Evolutionary conservation across 2,888 invertebrate genomes (phyloP), one percentile per base, ranked within the genome.

Genomic region (Lissonota sp.): DNA sequence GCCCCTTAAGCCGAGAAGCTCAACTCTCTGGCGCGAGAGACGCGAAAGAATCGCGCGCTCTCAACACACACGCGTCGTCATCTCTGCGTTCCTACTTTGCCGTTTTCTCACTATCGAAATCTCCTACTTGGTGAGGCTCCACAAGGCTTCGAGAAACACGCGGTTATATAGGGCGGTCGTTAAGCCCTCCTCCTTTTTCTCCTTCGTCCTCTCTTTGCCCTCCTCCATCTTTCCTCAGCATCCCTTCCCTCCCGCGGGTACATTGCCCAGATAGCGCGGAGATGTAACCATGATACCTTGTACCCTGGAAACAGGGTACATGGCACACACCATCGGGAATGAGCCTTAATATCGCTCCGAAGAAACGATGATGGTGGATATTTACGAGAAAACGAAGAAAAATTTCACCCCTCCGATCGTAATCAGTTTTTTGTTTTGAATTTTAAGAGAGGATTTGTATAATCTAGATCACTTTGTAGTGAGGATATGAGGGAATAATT

Each of bases 121-220:
- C 79, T 81, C 81, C 79, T 73, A 63, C 77, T 70, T 64, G 26
- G 74, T 57, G 79, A 73, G 75, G 75, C 75, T 66, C 75, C 82
- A 79, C 79, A n/a, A n/a, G 79, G 78, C 67, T 42, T 12, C 73
- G 51, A 66, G 26, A 26, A 26, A 26, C 26, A 71, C 63, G 77
- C 26, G 26, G 26, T 26, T 82, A 84, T 84, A 80, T 84, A 79
- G 84, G 84, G 75, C 80, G 82, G 79, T 83, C 80, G 84, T 83
- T 84, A 79, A 80, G 83, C 42, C 42, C 77, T 40, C 80, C 74
- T 63, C 74, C 70, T 44, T 53, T n/a, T 51, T 12, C 7, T 37
- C 40, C 7, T 58, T 58, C 42, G 62, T 60, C 49, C n/a, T 14
- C 53, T 26, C 49, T 40, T 57, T 58, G 4, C 66, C 57, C 62